A percentile compares a stretch with the other conserved stretches of the same genome.
phyloP scores from a whole-genome alignment of 2,888 invertebrate genomes.

The Drosophila aldrichi region DNA sequence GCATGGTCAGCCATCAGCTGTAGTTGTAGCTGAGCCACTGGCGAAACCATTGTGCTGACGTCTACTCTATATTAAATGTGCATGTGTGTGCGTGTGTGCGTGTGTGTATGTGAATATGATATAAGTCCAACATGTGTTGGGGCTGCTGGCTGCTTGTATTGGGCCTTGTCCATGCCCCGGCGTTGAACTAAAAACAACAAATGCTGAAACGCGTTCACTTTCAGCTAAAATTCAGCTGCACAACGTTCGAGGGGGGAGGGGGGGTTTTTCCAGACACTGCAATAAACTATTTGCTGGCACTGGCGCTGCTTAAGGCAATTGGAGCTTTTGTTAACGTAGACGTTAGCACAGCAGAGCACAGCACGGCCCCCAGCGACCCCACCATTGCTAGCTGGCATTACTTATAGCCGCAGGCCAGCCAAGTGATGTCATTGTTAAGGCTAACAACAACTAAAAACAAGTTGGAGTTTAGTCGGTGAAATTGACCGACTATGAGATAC shows the following conservation, averaged over 20 bases:
- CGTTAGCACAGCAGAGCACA: conserved; percentile 32
- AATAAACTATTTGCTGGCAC: conserved; percentile 21
- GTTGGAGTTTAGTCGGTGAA: not conserved
- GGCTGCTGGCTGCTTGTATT: conserved; percentile 16
- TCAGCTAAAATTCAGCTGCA: conserved; percentile 49
- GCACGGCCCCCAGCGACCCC: not conserved
- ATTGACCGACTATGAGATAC: conserved; percentile 1
- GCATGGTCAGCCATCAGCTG: not conserved
- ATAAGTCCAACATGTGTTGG: conserved; percentile 30
- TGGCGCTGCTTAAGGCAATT: conserved; percentile 53
- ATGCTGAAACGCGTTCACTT: conserved; percentile 49
- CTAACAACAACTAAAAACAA: conserved; percentile 28
- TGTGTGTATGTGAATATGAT: conserved; percentile 14
- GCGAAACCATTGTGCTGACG: conserved; percentile 47
- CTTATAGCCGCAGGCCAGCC: conserved; percentile 29
- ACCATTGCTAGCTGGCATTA: conserved; percentile 23
- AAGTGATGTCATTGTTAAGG: conserved; percentile 56
- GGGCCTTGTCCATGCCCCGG: conserved; percentile 7
- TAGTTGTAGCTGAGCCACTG: conserved; percentile 8
- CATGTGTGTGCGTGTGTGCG: not conserved
- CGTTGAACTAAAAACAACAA: conserved; percentile 47
- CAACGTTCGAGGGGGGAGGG: not conserved
- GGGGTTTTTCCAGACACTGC: conserved; percentile 35
- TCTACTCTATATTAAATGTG: conserved; percentile 56
- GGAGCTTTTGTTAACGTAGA: conserved; percentile 54